These are phyloP conservation scores for Dasyornis broadbenti DNA, from an alignment of 2,113 vertebrate genomes.

Conservation along the genomic window DNA sequence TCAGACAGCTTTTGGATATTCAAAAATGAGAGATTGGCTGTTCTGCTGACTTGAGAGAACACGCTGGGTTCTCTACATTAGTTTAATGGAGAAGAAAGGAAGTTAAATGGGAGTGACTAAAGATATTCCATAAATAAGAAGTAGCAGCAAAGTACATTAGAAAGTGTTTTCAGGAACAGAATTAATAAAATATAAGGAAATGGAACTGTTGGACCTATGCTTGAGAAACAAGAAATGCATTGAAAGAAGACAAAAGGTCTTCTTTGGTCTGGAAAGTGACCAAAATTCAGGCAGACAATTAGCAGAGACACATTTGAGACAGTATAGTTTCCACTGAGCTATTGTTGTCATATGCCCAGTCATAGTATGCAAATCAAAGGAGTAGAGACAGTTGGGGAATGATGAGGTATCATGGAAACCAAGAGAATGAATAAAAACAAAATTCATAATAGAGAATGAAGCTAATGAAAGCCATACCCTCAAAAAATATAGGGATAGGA, in stretches of 20 bases:
- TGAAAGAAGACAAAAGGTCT: background rate
- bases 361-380: background rate
- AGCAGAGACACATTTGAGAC: background rate
- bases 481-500: background rate
- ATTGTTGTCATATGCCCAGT: background rate
- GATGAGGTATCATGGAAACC: background rate
- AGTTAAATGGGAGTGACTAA: background rate
- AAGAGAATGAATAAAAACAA: background rate
- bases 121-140: background rate
- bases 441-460: background rate
- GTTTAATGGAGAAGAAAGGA: background rate
- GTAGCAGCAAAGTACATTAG: background rate
- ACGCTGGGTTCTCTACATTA: background rate
- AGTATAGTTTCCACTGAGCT: background rate
- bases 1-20: background rate
- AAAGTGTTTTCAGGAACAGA: background rate
- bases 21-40: background rate
- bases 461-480: background rate
- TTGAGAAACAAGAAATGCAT: background rate
- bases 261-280: background rate
- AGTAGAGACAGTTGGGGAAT: background rate
- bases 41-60: background rate
- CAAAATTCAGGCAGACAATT: background rate
- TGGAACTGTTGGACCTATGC: background rate
- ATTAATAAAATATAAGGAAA: background rate